These are phyloP conservation scores for Copidosoma floridanum DNA, from an alignment of 1,140 invertebrate species.

Conservation along the genomic window DNA sequence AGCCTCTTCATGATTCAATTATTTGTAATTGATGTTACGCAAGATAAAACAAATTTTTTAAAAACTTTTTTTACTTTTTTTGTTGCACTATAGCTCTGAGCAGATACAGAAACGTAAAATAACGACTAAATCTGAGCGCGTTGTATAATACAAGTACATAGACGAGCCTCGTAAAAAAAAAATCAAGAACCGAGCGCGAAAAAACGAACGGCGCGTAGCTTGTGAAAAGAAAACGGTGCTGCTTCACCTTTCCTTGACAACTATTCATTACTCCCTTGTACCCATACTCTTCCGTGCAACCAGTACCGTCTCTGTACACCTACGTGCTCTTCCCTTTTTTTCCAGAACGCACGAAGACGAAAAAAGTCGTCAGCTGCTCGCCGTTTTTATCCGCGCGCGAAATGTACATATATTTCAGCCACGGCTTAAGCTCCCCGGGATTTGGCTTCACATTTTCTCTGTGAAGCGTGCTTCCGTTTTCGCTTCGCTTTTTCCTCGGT, in stretches of 20 bases:
- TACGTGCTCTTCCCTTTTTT: no score
- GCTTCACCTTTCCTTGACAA: no score
- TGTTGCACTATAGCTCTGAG: no score
- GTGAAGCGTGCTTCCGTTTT: slow-evolving; percentile 25
- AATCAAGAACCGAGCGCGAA: background rate
- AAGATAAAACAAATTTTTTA: no score
- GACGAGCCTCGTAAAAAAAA: background rate
- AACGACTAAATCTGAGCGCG: no score
- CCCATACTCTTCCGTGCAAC: no score
- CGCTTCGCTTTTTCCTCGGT: slow-evolving; percentile 1
- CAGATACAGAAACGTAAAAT: no score
- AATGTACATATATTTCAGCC: slow-evolving; percentile 52
- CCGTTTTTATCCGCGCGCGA: slow-evolving; percentile 44
- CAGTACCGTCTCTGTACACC: no score
- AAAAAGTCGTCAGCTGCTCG: slow-evolving; percentile 45
- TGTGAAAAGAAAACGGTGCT: slow-evolving; percentile 26
- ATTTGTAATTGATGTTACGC: no score
- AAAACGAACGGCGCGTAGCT: slow-evolving; percentile 16
- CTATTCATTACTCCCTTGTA: slow-evolving; percentile 53
- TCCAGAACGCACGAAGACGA: background rate
- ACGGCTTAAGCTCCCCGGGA: slow-evolving; percentile 48
- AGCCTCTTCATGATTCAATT: no score
- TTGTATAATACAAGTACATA: no score
- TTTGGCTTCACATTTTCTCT: slow-evolving; percentile 37
- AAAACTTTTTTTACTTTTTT: no score